Percentiles rank a stretch among this genome's conserved stretches.
These are phyloP conservation scores for Eutrigla gurnardus DNA, from an alignment of 2,797 vertebrate genomes.

Conservation along the genomic window DNA sequence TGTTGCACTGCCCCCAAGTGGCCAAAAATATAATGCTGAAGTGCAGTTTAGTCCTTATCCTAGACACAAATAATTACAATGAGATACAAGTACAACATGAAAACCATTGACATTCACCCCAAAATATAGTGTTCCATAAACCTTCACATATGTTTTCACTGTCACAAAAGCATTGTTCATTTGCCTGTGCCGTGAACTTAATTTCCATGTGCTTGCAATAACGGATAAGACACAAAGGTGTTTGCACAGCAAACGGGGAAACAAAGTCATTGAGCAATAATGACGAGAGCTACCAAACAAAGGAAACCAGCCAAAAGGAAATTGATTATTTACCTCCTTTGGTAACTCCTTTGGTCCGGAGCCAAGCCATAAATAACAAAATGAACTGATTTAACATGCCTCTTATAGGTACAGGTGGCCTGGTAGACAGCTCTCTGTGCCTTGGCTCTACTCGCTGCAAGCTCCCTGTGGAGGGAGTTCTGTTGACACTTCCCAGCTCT, in stretches of 20 bases:
- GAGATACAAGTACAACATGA: neutral
- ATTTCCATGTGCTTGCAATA: conserved; percentile 9
- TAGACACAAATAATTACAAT: neutral
- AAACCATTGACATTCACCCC: neutral
- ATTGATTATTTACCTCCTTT: conserved; percentile 61
- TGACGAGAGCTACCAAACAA: conserved; percentile 44
- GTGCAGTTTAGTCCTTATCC: neutral
- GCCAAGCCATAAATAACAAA: conserved; percentile 54
- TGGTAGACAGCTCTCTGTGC: conserved; percentile 18
- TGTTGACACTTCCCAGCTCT: conserved; percentile 60
- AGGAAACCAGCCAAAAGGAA: conserved; percentile 57
- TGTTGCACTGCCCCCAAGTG: neutral
- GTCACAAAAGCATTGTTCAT: conserved; percentile 14
- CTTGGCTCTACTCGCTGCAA: conserved; percentile 25
- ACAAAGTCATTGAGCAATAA: conserved; percentile 35
- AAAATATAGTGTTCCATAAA: neutral
- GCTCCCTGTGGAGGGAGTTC: conserved; percentile 46
- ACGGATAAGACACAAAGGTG: conserved; percentile 25
- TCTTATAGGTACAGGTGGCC: conserved; percentile 43
- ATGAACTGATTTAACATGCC: conserved; percentile 34
- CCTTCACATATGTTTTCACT: neutral
- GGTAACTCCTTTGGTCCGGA: conserved; percentile 43
- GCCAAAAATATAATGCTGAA: neutral
- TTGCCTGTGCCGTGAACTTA: neutral
- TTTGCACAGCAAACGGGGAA: conserved; percentile 36